Evolutionary conservation across 2,113 vertebrate species (phyloP).

Genomic region (Ophthalmolycus amberensis): DNA sequence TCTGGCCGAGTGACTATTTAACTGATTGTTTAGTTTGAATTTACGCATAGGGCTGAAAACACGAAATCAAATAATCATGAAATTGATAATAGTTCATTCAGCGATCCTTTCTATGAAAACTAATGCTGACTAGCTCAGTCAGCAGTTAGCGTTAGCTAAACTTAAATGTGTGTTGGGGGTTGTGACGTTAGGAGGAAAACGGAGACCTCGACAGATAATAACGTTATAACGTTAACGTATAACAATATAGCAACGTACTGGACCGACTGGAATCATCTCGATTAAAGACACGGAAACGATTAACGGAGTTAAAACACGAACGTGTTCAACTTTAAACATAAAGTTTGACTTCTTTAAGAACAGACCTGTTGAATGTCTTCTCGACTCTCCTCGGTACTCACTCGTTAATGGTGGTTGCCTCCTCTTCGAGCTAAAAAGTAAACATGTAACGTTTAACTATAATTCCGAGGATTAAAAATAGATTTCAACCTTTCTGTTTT

Average conservation of each 20-base stretch:
- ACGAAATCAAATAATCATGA: not conserved
- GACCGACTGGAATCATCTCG: fast-evolving
- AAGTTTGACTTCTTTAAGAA: not conserved
- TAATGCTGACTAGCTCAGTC: too few relatives aligned
- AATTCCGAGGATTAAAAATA: not conserved
- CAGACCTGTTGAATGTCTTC: conserved; percentile 65
- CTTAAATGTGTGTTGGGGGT: conserved; percentile 32
- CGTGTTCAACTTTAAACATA: not conserved
- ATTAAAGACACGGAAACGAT: not conserved
- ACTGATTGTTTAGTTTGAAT: not conserved
- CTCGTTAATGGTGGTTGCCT: not conserved
- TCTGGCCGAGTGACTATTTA: not conserved
- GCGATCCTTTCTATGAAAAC: not conserved
- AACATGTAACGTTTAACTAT: fast-evolving
- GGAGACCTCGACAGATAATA: not conserved
- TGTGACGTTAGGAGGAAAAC: conserved; percentile 59
- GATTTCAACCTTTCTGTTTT: not conserved
- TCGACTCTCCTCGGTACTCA: conserved; percentile 14
- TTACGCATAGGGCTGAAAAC: not conserved
- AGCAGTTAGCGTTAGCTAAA: not conserved
- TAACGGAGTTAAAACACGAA: fast-evolving
- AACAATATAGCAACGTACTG: too few relatives aligned
- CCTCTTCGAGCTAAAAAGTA: not conserved
- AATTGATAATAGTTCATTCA: too few relatives aligned
- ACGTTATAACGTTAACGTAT: too few relatives aligned